A percentile compares a stretch with the other conserved stretches of the same genome.
These are phyloP conservation scores for Seison nebaliae DNA, from an alignment of 1,140 invertebrate species.

Conservation along the genomic window DNA sequence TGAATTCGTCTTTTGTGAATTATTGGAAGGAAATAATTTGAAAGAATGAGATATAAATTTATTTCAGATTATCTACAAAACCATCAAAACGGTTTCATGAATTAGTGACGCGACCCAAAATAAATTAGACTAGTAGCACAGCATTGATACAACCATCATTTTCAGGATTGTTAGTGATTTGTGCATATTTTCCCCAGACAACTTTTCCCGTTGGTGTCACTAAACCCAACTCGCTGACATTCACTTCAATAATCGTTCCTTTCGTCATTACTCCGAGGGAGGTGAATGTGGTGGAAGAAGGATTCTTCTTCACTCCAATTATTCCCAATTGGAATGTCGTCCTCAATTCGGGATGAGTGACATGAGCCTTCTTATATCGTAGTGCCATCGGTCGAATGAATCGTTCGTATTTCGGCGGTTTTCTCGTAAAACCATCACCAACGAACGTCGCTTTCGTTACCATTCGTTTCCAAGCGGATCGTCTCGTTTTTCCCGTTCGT, in stretches of 20 bases:
- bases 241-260: constrained; percentile 34
- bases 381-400: constrained; percentile 80
- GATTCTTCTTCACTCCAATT: constrained; percentile 97
- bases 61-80: too few relatives aligned
- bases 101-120: too few relatives aligned
- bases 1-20: too few relatives aligned
- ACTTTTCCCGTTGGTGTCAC: constrained; percentile 97
- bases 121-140: constrained; percentile 59
- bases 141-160: constrained; percentile 99
- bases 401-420: constrained; percentile 94
- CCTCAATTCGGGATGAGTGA: constrained; percentile 93
- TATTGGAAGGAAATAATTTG: too few relatives aligned
- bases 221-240: constrained; percentile 88
- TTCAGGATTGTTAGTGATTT: constrained; percentile 97
- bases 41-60: too few relatives aligned
- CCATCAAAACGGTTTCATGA: too few relatives aligned
- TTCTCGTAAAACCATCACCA: constrained; percentile 85
- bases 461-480: constrained; percentile 95
- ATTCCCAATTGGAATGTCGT: constrained; percentile 94
- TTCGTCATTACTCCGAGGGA: constrained; percentile 92
- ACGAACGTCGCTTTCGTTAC: constrained; percentile 80
- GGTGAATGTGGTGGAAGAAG: constrained; percentile 83
- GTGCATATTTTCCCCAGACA: constrained; percentile 95
- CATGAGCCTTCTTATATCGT: constrained; percentile 51
- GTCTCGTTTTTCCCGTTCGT: constrained; percentile 65